phyloP scores from a whole-genome alignment of 2,888 invertebrate genomes.

The Achlya flavicornis region DNA sequence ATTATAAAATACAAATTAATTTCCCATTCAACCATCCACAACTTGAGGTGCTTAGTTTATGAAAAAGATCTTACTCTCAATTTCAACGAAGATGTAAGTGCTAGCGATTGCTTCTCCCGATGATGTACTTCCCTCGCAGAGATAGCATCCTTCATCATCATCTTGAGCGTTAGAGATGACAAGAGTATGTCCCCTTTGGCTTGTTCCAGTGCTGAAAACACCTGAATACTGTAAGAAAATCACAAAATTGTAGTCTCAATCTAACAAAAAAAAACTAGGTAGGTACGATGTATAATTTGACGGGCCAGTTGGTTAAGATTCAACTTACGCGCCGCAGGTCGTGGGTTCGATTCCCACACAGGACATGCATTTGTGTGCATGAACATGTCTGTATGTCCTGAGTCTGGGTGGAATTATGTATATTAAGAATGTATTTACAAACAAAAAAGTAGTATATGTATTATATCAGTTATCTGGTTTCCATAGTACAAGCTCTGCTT shows the following conservation, averaged over 20 bases:
- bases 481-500: no score
- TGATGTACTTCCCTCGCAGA: slow-evolving; percentile 87
- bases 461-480: no score
- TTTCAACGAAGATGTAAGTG: slow-evolving; percentile 89
- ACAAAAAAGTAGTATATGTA: no score
- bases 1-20: not conserved
- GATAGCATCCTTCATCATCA: slow-evolving; percentile 92
- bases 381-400: no score
- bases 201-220: slow-evolving; percentile 82
- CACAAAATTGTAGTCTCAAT: not conserved
- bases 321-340: no score
- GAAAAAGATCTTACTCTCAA: slow-evolving; percentile 89
- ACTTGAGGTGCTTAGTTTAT: not conserved
- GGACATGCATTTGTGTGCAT: no score
- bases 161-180: slow-evolving; percentile 87
- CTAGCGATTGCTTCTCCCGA: slow-evolving; percentile 82
- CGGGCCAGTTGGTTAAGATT: no score
- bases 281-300: no score
- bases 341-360: no score
- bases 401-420: no score
- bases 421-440: no score
- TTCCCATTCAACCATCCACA: not conserved
- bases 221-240: slow-evolving; percentile 62
- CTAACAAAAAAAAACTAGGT: no score
- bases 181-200: slow-evolving; percentile 86